Evolutionary conservation across 2,888 invertebrate species (phyloP).

Genomic region (Nomada fucata): DNA sequence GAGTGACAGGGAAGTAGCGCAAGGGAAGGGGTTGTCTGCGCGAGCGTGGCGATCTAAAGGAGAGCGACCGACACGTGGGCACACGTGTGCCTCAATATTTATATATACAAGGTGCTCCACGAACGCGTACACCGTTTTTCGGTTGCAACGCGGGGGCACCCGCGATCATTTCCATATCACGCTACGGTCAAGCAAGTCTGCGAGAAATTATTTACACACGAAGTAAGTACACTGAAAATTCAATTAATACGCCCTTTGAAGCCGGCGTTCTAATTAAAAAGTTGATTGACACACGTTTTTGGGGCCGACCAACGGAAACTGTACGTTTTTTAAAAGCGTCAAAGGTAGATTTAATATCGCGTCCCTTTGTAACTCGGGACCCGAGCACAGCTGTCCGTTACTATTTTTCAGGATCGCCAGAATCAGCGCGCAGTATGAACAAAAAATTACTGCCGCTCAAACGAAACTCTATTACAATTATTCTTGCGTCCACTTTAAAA

Average conservation of each 20-base stretch:
- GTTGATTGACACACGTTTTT: conserved; percentile 30
- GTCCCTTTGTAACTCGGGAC: conserved; percentile 8
- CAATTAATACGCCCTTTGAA: conserved; percentile 23
- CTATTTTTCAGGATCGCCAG: not conserved
- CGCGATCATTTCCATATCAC: too few species aligned
- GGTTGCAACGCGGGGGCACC: not conserved
- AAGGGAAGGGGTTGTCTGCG: conserved; percentile 58
- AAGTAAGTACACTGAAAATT: conserved; percentile 18
- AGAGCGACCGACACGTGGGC: conserved; percentile 37
- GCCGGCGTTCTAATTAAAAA: conserved; percentile 29
- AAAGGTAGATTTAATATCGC: conserved; percentile 18
- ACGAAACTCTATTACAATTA: not conserved
- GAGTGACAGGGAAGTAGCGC: conserved; percentile 51
- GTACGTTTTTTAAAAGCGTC: conserved; percentile 1
- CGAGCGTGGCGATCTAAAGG: conserved; percentile 38
- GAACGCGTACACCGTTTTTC: conserved; percentile 21
- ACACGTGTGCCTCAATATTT: conserved; percentile 48
- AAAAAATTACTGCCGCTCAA: not conserved
- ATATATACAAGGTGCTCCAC: conserved; percentile 42
- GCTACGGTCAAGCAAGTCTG: not conserved
- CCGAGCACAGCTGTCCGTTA: not conserved
- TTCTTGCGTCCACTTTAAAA: not conserved
- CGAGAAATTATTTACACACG: conserved; percentile 1
- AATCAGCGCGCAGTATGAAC: not conserved
- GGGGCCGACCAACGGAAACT: not conserved